phyloP scores from a whole-genome alignment of 2,888 invertebrate species.

The Argynnis bischoffii region DNA sequence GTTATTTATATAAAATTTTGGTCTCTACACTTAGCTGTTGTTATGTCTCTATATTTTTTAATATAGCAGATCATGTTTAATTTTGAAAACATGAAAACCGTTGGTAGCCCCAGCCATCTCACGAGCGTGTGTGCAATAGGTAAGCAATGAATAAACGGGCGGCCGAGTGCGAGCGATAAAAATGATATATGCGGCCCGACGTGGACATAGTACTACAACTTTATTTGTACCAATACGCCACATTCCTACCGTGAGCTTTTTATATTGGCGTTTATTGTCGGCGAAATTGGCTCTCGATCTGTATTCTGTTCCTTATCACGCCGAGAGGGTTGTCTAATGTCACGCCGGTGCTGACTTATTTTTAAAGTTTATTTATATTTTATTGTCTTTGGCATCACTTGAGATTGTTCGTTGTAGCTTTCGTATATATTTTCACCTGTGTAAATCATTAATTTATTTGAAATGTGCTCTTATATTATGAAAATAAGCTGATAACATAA shows the following conservation, averaged over 20 bases:
- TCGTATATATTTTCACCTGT: neutral
- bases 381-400: conserved; percentile 22
- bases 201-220: conserved; percentile 67
- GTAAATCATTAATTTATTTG: neutral
- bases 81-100: conserved; percentile 35
- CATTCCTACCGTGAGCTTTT: conserved; percentile 46
- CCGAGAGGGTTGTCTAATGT: conserved; percentile 37
- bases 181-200: conserved; percentile 77
- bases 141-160: conserved; percentile 79
- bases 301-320: conserved; percentile 42
- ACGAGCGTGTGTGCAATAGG: conserved; percentile 74
- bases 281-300: conserved; percentile 44
- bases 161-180: conserved; percentile 78
- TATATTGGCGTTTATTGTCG: conserved; percentile 46
- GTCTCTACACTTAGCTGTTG: neutral
- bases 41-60: conserved; percentile 21
- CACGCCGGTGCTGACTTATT: conserved; percentile 38
- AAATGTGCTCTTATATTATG: neutral
- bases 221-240: conserved; percentile 70
- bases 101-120: conserved; percentile 54
- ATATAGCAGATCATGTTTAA: conserved; percentile 15
- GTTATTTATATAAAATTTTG: conserved; percentile 4
- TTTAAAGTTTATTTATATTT: conserved; percentile 35
- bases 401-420: neutral
- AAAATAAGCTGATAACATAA: too few relatives aligned